Base-by-base conservation (phyloP, 2,888 invertebrate genomes). In the Heteromyza rotundicornis region DNA sequence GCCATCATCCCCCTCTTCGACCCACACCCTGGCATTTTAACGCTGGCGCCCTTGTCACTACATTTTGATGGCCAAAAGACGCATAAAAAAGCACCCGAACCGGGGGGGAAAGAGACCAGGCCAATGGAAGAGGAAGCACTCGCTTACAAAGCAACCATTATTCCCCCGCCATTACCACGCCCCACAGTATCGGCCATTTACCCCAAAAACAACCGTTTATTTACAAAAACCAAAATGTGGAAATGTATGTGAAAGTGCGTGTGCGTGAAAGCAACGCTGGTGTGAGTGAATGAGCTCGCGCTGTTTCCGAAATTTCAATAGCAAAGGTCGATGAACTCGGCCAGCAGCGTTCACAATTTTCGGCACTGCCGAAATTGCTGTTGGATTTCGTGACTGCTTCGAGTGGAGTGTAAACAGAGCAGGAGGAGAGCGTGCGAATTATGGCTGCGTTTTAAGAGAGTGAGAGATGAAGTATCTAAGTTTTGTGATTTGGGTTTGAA, bases 311-410 rank as follows among this genome's bases (percentile, higher is more conserved):
- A 74, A 75, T 74, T 74, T 74, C 74, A 74, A 74, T 79, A 79
- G 80, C 79, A 80, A 79, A 79, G 79, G 77, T 79, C 77, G 73
- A 75, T 75, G 80, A 79, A 79, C 79, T 80, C 24, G 57, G 40
- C 64, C 50, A 22, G 22, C 23, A n/a, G 22, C 14, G 22, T 22
- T 40, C 36, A n/a, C 10, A 36, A 56, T 44, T 56, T 62, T 52
- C 51, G 58, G 53, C 53, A 53, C 8, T 35, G 35, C 35, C 32
- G 35, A 53, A 35, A 20, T 65, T 68, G 63, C 49, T 66, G 60
- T 63, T 64, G 62, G 59, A n/a, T n/a, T 53, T 23, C 55, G 59
- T 62, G 44, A 54, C 57, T 35, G 19, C 36, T 23, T 49, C 59
- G 24, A 40, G 47, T 20, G 47, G 17, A 17, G 47, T 47, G 47